A percentile compares a stretch with the other conserved stretches of the same genome.
Conservation (phyloP, 2,888 invertebrate genomes). For the Sarcophaga carnaria region DNA sequence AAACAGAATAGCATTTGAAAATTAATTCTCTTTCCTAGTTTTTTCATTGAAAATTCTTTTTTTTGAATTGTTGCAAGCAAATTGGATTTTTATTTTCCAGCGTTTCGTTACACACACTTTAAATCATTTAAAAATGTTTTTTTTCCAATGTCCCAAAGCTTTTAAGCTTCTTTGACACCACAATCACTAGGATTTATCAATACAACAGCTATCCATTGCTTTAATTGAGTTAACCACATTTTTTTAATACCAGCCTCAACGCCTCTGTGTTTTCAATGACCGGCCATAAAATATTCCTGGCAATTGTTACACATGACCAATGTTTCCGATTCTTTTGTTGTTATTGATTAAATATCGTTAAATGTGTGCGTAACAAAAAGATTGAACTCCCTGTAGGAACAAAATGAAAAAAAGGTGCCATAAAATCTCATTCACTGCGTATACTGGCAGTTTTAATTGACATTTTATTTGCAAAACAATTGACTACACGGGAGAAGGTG, state of each 20-base stretch:
- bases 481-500: too few species aligned
- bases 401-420: background rate
- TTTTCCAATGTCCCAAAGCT: background rate
- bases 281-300: background rate
- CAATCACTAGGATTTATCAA: slow-evolving; percentile 30
- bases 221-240: background rate
- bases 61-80: too few species aligned
- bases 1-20: too few species aligned
- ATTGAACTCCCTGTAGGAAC: background rate
- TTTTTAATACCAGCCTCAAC: background rate
- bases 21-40: too few species aligned
- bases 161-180: slow-evolving; percentile 47
- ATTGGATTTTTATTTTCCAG: background rate
- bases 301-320: background rate
- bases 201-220: slow-evolving; percentile 20
- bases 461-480: too few species aligned
- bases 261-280: background rate
- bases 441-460: background rate
- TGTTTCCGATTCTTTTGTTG: slow-evolving; percentile 12
- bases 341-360: slow-evolving; percentile 32
- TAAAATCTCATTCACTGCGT: background rate
- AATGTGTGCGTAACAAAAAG: background rate
- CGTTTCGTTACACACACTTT: background rate
- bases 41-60: too few species aligned
- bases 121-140: background rate